Evolutionary conservation across 1,140 invertebrate genomes (phyloP).

Genomic region (Neodiprion virginianus): DNA sequence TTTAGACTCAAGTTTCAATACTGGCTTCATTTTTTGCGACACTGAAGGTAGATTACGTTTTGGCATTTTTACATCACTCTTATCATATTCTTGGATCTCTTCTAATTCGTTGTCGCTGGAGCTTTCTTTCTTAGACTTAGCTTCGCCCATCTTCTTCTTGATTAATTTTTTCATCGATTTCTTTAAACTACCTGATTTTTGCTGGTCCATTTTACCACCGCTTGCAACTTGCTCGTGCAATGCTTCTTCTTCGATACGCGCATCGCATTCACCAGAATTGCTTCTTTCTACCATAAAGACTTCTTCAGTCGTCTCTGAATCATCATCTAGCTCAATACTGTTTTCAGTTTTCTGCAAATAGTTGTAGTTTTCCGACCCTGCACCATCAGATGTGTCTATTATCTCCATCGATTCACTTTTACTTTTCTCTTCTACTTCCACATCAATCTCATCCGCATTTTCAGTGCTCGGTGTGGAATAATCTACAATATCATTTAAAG

Average conservation of each 20-base stretch:
- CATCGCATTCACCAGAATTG: background rate
- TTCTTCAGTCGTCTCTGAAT: background rate
- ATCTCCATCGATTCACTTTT: constrained; percentile 13
- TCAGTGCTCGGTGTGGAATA: constrained; percentile 5
- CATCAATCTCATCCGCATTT: constrained; percentile 18
- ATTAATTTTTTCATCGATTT: constrained; percentile 54
- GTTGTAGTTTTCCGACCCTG: constrained; percentile 4
- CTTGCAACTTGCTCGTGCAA: constrained; percentile 10
- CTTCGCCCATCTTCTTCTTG: constrained; percentile 51
- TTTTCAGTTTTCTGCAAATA: constrained; percentile 33
- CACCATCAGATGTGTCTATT: background rate
- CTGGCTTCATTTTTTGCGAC: constrained; percentile 11
- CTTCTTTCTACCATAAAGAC: background rate
- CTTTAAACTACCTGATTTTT: constrained; percentile 38
- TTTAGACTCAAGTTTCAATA: background rate
- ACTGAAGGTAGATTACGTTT: constrained; percentile 9
- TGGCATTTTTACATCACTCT: constrained; percentile 3
- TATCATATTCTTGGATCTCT: constrained; percentile 19
- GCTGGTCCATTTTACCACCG: constrained; percentile 8
- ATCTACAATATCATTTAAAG: constrained; percentile 56
- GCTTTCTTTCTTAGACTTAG: constrained; percentile 35
- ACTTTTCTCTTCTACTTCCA: constrained; percentile 23
- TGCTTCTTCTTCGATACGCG: constrained; percentile 11
- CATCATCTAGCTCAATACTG: background rate
- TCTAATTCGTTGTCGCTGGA: background rate